Evolutionary conservation across 2,797 vertebrate genomes (phyloP), one percentile per base, ranked within the genome.

Genomic region (Loris lydekkerianus): DNA sequence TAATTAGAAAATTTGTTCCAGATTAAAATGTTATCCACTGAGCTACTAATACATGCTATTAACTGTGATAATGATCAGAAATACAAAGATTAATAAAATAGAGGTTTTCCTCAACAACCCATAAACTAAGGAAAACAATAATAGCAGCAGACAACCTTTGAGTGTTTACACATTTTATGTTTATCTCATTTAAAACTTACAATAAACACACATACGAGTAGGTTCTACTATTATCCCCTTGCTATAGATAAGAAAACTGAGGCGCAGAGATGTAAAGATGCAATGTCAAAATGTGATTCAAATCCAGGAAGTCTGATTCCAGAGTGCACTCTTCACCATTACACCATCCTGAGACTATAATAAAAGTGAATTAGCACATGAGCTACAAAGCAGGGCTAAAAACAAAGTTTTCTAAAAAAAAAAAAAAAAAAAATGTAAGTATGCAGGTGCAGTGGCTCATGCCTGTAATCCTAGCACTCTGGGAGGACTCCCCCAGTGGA

Each of bases 21-120:
- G 6, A 76, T 58, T 88, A 70, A 93, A 88, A 90, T 78, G 13
- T 34, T 81, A 84, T 69, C 93, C 43, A 60, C 88, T 86, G 86
- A 70, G 25, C 72, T 58, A 75, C 70, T 49, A 69, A 31, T 40
- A 40, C 2, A 34, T 56, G 43, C 31, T 80, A 69, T 80, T 84
- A 78, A 56, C 46, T 37, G 4, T 77, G 53, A 65, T 53, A 78
- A 89, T 86, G 92, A 81, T 76, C 49, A 70, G 67, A 21, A 8
- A 56, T 69, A 20, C 18, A 87, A 92, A 94, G 37, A 60, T 72
- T n/a, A 94, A 73, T 72, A 82, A 82, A 77, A 77, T 20, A 73
- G 40, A 76, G 15, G 31, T 25, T 69, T 61, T 72, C 56, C 56
- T 56, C 56, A 91, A 73, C 8, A 88, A 70, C 18, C 63, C 63